Evolutionary conservation across 2,797 vertebrate genomes (phyloP).

Genomic region (Liasis olivaceus): DNA sequence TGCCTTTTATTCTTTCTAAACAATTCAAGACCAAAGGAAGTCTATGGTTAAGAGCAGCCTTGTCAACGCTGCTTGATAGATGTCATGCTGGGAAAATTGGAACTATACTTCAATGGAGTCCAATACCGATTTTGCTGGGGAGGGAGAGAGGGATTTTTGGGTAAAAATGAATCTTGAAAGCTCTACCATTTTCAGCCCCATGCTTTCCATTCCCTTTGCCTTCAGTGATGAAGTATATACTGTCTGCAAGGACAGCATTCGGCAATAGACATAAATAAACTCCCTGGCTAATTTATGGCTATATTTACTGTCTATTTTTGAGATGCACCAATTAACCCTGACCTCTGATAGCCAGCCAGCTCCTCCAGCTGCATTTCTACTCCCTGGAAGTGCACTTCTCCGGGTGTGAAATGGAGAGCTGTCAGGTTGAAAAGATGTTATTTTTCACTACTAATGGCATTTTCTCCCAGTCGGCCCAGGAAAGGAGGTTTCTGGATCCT

Average conservation of each 20-base stretch:
- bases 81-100: conserved; percentile 18
- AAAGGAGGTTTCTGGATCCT: background rate
- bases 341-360: background rate
- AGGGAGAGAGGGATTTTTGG: background rate
- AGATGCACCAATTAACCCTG: conserved; percentile 33
- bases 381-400: background rate
- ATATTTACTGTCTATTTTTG: conserved; percentile 25
- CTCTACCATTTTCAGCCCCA: background rate
- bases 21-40: background rate
- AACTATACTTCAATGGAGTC: conserved; percentile 15
- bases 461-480: background rate
- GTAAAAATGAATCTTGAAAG: conserved; percentile 20
- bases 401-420: background rate
- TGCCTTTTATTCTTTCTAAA: background rate
- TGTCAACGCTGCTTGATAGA: conserved; percentile 27
- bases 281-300: conserved; percentile 10
- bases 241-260: background rate
- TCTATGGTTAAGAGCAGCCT: conserved; percentile 6
- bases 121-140: background rate
- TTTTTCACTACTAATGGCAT: conserved; percentile 32
- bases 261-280: conserved; percentile 18
- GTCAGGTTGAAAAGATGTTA: background rate
- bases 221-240: conserved; percentile 11
- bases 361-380: background rate
- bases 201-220: background rate